Base-by-base conservation (phyloP, 2,797 vertebrate genomes). In the Capromys pilorides region DNA sequence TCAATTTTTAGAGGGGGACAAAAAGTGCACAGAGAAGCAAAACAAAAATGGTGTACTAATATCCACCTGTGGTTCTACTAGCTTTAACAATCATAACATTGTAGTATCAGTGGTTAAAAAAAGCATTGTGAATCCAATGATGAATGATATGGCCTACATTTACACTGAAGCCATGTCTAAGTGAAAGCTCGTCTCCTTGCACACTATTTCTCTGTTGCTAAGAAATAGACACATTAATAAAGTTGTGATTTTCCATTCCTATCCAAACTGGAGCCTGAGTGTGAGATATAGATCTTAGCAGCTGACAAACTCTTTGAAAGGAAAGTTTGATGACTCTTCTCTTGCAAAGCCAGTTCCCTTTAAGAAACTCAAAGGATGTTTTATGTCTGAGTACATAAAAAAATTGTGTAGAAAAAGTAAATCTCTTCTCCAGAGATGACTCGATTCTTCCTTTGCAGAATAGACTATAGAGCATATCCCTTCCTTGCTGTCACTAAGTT, bases 211-310 rank as follows among this genome's bases (percentile, higher is more conserved):
- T 85, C 78, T 92, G 49, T 78, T 54, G 69, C 64, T 21, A 41
- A 64, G 69, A 96, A 96, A 90, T 84, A 54, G 64, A 86, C 26
- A 22, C 64, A 94, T 92, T 91, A 95, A 89, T 77, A 45, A 94
- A 94, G 45, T 83, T 91, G 79, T 77, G 61, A 86, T 86, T 86
- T n/a, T 92, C 62, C 90, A n/a, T 88, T 91, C 24, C 59, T 77
- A 66, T 78, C 24, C 64, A 86, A 78, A 88, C 19, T 54, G 69
- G n/a, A 88, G 36, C 33, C 89, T 3, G 5, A 49, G 16, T 61
- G 49, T 84, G 33, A 87, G 93, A 91, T 57, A 89, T 2, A 41
- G 31, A 62, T 93, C 33, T 90, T 57, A 28, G 41, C 39, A 88
- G n/a, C 51, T 93, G 62, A 92, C 49, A 88, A 75, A 90, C 41